Evolutionary conservation across 2,888 invertebrate genomes (phyloP), one percentile per base, ranked within the genome.

Genomic region (Subacronicta megacephala): DNA sequence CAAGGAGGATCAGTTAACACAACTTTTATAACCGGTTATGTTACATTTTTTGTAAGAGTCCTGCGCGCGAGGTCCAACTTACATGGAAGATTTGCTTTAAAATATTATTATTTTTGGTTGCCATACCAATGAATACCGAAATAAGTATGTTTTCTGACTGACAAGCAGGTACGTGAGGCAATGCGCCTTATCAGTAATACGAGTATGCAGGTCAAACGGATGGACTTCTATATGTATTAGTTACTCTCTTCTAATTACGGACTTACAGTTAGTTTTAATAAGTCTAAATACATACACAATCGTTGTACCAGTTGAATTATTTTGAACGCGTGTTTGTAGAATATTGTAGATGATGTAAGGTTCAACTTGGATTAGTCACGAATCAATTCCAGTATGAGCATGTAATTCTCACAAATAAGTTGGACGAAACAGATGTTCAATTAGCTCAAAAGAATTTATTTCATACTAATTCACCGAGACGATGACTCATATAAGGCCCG

Each of bases 401-500:
- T 41, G 63, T 73, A 75, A 77, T 72, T 72, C 55, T 59, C 60
- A 55, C 55, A 61, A 62, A 70, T 61, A 66, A 51, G 68, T 71
- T 72, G 68, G 56, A 72, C 77, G 71, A 74, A 89, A 88, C 92
- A 92, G 87, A 92, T 92, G 92, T 91, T 90, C 86, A 85, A 88
- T 87, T 87, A 86, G 80, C 77, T 80, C 77, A 76, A 85, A 85
- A 88, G 83, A 87, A 87, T 87, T 85, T 85, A 87, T 85, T 88
- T 88, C 82, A 81, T 83, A 91, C 89, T 90, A 91, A 91, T 89
- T 87, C 88, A 77, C 68, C 75, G 77, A 83, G 83, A 82, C 84
- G 82, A 80, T 93, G 93, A 93, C 84, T 92, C 92, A 92, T 81
- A 80, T 81, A 85, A 85, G 89, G 87, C 86, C 79, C 77, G 85